Conservation (phyloP, 2,888 invertebrate genomes). For the Tuta absoluta region DNA sequence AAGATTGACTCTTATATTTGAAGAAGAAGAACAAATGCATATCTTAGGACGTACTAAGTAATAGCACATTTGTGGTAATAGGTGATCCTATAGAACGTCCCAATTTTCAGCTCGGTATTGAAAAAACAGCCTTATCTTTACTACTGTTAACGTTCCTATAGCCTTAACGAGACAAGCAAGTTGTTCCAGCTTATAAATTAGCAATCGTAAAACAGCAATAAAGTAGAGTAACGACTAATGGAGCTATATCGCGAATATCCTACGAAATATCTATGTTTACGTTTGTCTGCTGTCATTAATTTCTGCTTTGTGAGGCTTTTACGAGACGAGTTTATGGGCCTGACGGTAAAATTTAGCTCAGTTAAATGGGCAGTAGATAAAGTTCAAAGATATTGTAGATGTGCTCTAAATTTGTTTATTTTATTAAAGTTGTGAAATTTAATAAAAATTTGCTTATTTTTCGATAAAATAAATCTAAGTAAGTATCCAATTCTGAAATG, state of each 20-base stretch:
- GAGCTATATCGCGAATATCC: slow-evolving; percentile 15
- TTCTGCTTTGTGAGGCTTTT: slow-evolving; percentile 54
- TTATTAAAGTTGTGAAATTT: too few species aligned
- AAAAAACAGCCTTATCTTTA: not conserved
- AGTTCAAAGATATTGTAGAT: not conserved
- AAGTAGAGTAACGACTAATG: slow-evolving; percentile 16
- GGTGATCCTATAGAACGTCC: too few species aligned
- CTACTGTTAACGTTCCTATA: not conserved
- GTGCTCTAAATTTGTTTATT: too few species aligned
- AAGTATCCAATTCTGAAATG: too few species aligned
- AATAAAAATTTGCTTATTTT: too few species aligned
- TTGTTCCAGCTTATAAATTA: slow-evolving; percentile 16
- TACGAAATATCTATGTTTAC: slow-evolving; percentile 43
- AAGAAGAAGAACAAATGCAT: too few species aligned
- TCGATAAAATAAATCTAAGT: too few species aligned
- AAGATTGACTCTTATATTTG: too few species aligned
- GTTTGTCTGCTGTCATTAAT: slow-evolving; percentile 48
- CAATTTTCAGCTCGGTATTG: not conserved
- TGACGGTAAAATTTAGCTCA: slow-evolving; percentile 21
- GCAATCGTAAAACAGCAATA: slow-evolving; percentile 10
- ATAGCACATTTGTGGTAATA: not conserved
- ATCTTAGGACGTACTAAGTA: too few species aligned
- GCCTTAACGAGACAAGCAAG: not conserved
- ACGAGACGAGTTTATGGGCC: slow-evolving; percentile 54
- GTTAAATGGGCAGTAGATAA: slow-evolving; percentile 14